Evolutionary conservation across 2,888 invertebrate genomes (phyloP).

Genomic region (Hydrotaea diabolus): DNA sequence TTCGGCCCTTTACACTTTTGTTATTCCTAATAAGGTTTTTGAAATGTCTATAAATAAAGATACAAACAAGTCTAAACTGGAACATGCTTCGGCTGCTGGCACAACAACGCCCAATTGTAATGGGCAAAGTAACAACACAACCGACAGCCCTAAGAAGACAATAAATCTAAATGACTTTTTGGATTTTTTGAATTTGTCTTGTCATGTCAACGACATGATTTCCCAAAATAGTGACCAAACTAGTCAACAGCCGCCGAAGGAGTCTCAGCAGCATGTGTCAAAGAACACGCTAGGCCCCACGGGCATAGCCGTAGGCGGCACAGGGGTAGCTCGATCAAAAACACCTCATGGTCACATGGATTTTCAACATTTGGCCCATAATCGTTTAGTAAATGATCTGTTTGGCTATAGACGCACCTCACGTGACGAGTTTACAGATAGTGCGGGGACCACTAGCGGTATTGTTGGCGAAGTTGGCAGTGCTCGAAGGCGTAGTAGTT

Average conservation of each 20-base stretch:
- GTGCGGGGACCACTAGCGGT: background rate
- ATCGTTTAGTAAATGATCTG: constrained; percentile 77
- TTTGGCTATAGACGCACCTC: constrained; percentile 65
- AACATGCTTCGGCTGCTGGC: background rate
- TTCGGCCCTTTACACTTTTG: no score
- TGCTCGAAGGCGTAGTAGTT: background rate
- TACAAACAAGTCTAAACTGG: background rate
- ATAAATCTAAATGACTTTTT: constrained; percentile 80
- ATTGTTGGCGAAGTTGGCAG: background rate
- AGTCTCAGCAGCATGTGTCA: background rate
- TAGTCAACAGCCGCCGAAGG: background rate
- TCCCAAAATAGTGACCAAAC: constrained; percentile 68
- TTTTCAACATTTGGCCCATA: constrained; percentile 77
- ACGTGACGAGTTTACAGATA: constrained; percentile 39
- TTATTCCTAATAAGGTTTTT: no score
- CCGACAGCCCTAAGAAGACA: constrained; percentile 55
- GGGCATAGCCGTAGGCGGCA: background rate
- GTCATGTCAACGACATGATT: constrained; percentile 80
- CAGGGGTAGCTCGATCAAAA: constrained; percentile 40
- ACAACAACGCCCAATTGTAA: background rate
- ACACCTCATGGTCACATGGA: constrained; percentile 68
- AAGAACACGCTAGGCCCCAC: background rate
- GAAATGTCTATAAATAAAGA: constrained; percentile 18
- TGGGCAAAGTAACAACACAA: background rate
- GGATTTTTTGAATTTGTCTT: constrained; percentile 80